Evolutionary conservation across 1,140 invertebrate genomes (phyloP).

Genomic region (Drosophila littoralis): DNA sequence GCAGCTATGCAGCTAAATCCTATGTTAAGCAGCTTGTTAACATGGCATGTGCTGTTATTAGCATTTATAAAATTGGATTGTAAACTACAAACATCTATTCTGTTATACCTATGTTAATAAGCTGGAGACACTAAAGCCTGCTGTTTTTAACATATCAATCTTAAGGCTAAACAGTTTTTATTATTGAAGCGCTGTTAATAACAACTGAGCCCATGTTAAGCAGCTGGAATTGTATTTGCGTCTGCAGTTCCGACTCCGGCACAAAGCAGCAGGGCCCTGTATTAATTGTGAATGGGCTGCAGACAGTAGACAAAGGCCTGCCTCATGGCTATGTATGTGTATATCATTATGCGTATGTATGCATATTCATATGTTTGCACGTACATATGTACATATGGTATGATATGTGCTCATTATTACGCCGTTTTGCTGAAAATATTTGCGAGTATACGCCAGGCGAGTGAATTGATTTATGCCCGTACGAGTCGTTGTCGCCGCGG

Average conservation of each 20-base stretch:
- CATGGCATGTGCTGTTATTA: too few relatives aligned
- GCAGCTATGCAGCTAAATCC: too few relatives aligned
- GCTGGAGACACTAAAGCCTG: background rate
- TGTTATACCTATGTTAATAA: too few relatives aligned
- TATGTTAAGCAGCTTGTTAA: too few relatives aligned
- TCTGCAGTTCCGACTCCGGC: background rate
- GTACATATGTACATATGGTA: background rate
- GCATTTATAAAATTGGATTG: too few relatives aligned
- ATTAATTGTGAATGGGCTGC: constrained; percentile 11
- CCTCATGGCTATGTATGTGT: background rate
- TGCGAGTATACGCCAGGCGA: constrained; percentile 7
- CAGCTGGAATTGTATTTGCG: background rate
- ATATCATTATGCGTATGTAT: background rate
- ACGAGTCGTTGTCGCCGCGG: constrained; percentile 39
- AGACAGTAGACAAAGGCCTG: constrained; percentile 1
- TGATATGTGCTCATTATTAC: constrained; percentile 24
- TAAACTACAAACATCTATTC: too few relatives aligned
- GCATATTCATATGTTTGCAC: background rate
- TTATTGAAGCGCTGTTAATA: background rate
- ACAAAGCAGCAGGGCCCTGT: background rate
- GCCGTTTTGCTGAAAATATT: constrained; percentile 31
- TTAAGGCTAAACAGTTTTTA: background rate
- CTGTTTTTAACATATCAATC: constrained; percentile 4
- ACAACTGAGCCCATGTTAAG: background rate
- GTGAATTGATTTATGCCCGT: constrained; percentile 76